phyloP scores from a whole-genome alignment of 2,888 invertebrate species.

The Pteria penguin region DNA sequence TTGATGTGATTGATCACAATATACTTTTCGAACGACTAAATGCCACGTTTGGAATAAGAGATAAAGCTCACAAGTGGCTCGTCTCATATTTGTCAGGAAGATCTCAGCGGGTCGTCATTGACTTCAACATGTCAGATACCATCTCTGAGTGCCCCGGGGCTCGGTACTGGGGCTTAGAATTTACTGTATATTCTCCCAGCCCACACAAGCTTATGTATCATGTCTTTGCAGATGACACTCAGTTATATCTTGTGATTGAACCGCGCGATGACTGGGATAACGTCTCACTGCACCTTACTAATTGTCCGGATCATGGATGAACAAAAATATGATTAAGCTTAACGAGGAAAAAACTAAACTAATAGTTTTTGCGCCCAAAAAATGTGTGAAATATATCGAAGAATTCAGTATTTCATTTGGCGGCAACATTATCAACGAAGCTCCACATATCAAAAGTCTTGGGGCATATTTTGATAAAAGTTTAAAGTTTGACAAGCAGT shows the following conservation, averaged over 20 bases:
- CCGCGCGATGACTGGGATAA: not conserved
- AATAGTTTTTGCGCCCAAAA: not conserved
- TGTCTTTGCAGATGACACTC: not conserved
- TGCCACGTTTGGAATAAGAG: not conserved
- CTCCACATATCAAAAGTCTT: not conserved
- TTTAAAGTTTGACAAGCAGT: too few species aligned
- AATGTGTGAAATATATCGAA: not conserved
- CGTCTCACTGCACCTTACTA: not conserved
- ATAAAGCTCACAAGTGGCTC: constrained; percentile 1
- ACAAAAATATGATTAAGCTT: not conserved
- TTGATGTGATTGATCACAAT: too few species aligned
- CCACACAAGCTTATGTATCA: not conserved
- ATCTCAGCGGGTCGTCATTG: too few species aligned
- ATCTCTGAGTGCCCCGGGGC: constrained; percentile 1
- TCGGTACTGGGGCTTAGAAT: constrained; percentile 7
- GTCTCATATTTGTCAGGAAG: constrained; percentile 3
- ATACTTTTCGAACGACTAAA: not conserved
- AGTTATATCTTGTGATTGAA: not conserved
- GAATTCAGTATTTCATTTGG: not conserved
- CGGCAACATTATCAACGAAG: not conserved
- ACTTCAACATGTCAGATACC: too few species aligned
- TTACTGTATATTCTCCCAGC: constrained; percentile 8
- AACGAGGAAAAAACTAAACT: not conserved
- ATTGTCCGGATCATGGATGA: not conserved
- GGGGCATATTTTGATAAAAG: not conserved